Percentiles rank a stretch among this genome's conserved stretches.
phyloP scores from a whole-genome alignment of 2,888 invertebrate species.

The Fabriciana adippe region DNA sequence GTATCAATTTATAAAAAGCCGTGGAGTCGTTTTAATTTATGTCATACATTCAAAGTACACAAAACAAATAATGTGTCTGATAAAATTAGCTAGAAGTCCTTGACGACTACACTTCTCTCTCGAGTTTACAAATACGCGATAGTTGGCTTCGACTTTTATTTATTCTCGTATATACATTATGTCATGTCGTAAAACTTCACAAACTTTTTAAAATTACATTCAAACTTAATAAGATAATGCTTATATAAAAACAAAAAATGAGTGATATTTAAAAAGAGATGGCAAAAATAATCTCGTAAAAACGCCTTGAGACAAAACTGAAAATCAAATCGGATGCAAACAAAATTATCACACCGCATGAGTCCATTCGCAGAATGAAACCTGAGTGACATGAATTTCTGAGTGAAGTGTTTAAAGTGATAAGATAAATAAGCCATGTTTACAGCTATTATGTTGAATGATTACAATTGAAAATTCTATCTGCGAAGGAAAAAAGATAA shows the following conservation, averaged over 20 bases:
- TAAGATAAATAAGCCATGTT: constrained; percentile 45
- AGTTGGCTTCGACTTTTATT: not conserved
- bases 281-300: not conserved
- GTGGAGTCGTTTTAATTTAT: not conserved
- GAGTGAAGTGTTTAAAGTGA: constrained; percentile 44
- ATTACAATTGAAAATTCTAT: constrained; percentile 27
- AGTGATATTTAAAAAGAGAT: not conserved
- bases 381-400: constrained; percentile 46
- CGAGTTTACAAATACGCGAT: not conserved
- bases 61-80: not conserved
- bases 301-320: constrained; percentile 17
- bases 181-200: not conserved
- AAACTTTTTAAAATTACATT: not conserved
- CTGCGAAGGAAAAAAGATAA: constrained; percentile 25
- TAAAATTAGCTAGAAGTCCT: not conserved
- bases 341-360: constrained; percentile 42
- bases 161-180: not conserved
- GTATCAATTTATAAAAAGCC: too few species aligned
- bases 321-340: constrained; percentile 34
- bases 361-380: constrained; percentile 49
- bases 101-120: not conserved
- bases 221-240: not conserved
- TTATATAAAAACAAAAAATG: not conserved
- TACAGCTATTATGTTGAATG: constrained; percentile 41
- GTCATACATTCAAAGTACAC: too few species aligned